phyloP scores from a whole-genome alignment of 2,113 vertebrate species.

The Phrynosoma blainvillii region DNA sequence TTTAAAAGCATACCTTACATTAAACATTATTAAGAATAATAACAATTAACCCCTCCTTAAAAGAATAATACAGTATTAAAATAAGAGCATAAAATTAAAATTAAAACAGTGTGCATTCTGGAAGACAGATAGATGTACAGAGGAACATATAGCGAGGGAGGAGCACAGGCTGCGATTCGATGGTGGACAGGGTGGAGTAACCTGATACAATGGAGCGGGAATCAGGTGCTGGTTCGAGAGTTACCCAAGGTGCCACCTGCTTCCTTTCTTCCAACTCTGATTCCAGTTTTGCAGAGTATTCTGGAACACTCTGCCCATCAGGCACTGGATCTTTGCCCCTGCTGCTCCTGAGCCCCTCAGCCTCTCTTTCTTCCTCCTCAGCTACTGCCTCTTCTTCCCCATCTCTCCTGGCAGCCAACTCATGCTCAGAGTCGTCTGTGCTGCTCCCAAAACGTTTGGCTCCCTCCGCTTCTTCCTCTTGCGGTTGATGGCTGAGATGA shows the following conservation, averaged over 20 bases:
- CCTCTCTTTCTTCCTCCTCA: slow-evolving; percentile 63
- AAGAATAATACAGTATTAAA: no score
- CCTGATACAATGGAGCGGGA: slow-evolving; percentile 94
- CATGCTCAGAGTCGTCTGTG: slow-evolving; percentile 94
- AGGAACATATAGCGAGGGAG: no score
- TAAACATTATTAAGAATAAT: no score
- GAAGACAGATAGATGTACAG: no score
- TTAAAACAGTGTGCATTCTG: no score
- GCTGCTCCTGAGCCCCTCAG: slow-evolving; percentile 34
- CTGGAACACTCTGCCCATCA: no score
- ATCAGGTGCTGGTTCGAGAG: slow-evolving; percentile 69
- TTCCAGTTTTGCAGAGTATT: neutral
- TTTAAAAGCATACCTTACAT: no score
- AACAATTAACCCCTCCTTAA: no score
- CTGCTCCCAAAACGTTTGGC: no score
- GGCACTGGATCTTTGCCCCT: fast-evolving
- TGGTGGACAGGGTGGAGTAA: slow-evolving; percentile 94
- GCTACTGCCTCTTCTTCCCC: slow-evolving; percentile 60
- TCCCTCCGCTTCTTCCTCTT: slow-evolving; percentile 89
- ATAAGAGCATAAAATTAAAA: no score
- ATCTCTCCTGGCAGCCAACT: slow-evolving; percentile 71
- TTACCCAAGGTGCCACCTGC: neutral
- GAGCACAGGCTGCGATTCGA: slow-evolving; percentile 81
- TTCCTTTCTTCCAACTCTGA: slow-evolving; percentile 43
- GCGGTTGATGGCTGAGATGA: slow-evolving; percentile 91